phyloP scores from a whole-genome alignment of 2,888 invertebrate species.

The Euzophera pinguis region DNA sequence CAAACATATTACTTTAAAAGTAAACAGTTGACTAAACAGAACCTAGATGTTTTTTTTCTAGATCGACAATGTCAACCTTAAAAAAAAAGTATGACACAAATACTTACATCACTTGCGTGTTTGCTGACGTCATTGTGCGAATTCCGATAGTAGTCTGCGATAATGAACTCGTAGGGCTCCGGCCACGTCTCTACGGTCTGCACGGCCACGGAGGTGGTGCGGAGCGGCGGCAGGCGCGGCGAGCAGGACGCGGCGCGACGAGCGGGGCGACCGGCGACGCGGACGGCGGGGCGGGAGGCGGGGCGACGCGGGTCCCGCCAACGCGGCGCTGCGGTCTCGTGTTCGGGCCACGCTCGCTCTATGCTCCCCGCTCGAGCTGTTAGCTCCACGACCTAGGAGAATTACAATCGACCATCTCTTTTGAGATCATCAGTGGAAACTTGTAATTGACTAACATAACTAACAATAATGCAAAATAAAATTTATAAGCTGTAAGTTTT shows the following conservation, averaged over 20 bases:
- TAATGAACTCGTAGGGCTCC: constrained; percentile 86
- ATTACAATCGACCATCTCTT: neutral
- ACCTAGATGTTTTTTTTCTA: too few species aligned
- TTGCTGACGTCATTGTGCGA: constrained; percentile 44
- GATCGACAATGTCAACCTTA: too few species aligned
- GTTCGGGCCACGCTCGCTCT: constrained; percentile 22
- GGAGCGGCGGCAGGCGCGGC: constrained; percentile 21
- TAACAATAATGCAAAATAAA: too few species aligned
- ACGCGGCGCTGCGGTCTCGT: constrained; percentile 19
- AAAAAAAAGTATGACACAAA: too few species aligned
- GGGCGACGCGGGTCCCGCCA: constrained; percentile 28
- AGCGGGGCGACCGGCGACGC: constrained; percentile 25
- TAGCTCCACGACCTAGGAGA: constrained; percentile 63
- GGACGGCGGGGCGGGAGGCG: constrained; percentile 24
- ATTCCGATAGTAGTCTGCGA: constrained; percentile 82
- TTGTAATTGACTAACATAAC: too few species aligned
- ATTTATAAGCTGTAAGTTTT: too few species aligned
- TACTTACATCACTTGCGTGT: constrained; percentile 29
- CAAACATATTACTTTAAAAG: too few species aligned
- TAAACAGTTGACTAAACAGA: too few species aligned
- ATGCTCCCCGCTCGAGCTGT: constrained; percentile 44
- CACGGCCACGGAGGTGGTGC: constrained; percentile 33
- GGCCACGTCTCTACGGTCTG: constrained; percentile 87
- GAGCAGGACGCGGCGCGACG: constrained; percentile 20
- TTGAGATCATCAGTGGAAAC: too few species aligned